Base-by-base conservation (phyloP, 2,113 vertebrate species). In the Herpetotheres cachinnans region DNA sequence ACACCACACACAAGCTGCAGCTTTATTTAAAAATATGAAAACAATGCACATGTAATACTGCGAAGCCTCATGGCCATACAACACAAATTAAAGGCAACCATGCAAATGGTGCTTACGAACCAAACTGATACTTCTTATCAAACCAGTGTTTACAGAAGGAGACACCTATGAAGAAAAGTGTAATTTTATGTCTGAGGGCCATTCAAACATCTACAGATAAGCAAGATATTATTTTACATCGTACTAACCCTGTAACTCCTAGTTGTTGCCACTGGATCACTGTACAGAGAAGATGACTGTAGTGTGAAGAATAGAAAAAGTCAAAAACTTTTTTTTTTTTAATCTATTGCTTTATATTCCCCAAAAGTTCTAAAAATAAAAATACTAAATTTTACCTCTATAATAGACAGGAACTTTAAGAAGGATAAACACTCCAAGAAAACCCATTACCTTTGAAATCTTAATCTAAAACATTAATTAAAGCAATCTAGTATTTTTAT, bases 101-200 rank as follows among this genome's bases (percentile, higher is more conserved):
- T 90, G 89, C 95, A 98, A 93, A 96, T 32, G 29, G 55, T 86
- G 92, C 90, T 98, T 98, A 99, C 98, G 98, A 98, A 99, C 99
- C 98, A 97, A 98, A 97, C 99, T 99, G 97, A 98, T 97, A 98
- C 98, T 99, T 97, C 98, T 99, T 87, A 98, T 92, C 97, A 99
- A 98, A 94, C 96, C 98, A 82, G 97, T 98, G 93, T 98, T 98
- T 86, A 97, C 72, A 85, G 97, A 97, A 97, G 96, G 92, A 90
- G 97, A 97, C n/a, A 95, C 95, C 98, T 98, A 97, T 55, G 85
- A 95, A 96, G n/a, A 92, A 93, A 96, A 98, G 91, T 4, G 11
- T 47, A 24, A n/a, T 44, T 85, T 93, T 80, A 15, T 47, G 85
- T 93, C 83, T 82, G 92, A 90, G 13, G 29, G 49, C 16, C 7